Conservation (phyloP, 1,140 invertebrate genomes). For the Leptinotarsa lineolata region DNA sequence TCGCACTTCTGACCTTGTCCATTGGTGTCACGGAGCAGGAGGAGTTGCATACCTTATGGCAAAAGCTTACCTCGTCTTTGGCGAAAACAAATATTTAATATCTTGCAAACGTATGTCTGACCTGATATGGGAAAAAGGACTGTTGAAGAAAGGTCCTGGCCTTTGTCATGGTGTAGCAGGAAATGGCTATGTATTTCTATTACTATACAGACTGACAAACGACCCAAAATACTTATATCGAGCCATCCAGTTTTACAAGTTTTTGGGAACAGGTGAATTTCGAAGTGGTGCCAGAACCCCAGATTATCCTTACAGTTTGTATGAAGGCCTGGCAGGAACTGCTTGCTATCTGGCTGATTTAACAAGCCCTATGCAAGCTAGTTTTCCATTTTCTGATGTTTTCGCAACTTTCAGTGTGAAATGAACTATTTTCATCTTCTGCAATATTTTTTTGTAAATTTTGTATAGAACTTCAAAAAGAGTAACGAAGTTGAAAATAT, state of each 20-base stretch:
- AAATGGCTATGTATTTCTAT: slow-evolving; percentile 82
- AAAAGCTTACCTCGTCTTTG: slow-evolving; percentile 76
- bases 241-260: slow-evolving; percentile 77
- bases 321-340: slow-evolving; percentile 85
- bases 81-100: slow-evolving; percentile 74
- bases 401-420: slow-evolving; percentile 55
- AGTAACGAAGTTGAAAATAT: too few species aligned
- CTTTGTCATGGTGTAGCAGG: slow-evolving; percentile 87
- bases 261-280: slow-evolving; percentile 73
- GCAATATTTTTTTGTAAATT: too few species aligned
- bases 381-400: slow-evolving; percentile 86
- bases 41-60: slow-evolving; percentile 81
- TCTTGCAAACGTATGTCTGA: slow-evolving; percentile 73
- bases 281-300: slow-evolving; percentile 70
- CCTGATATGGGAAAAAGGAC: slow-evolving; percentile 77
- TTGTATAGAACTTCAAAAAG: too few species aligned
- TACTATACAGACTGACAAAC: slow-evolving; percentile 74
- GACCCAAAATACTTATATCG: slow-evolving; percentile 73
- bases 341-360: slow-evolving; percentile 82
- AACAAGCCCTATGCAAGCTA: slow-evolving; percentile 70
- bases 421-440: too few species aligned
- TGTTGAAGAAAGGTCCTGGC: slow-evolving; percentile 80
- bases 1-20: slow-evolving; percentile 69
- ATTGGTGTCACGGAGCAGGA: slow-evolving; percentile 89
- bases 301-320: slow-evolving; percentile 81